Evolutionary conservation across 2,797 vertebrate genomes (phyloP).

Genomic region (Pseudotriccus pelzelni): DNA sequence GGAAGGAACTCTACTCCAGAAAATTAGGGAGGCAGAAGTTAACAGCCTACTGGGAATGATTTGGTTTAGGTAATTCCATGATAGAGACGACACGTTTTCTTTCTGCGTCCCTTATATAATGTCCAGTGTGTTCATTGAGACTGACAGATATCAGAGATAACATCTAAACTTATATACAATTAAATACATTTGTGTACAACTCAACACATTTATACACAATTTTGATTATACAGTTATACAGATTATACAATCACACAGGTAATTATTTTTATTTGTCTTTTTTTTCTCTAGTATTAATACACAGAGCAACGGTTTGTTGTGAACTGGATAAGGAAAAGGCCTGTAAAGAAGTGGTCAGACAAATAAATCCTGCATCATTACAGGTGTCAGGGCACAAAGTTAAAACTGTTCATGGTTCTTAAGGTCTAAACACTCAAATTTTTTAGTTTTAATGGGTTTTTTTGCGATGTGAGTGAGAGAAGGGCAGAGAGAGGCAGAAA

Average conservation of each 20-base stretch:
- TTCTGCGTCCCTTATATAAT: background rate
- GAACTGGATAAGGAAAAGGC: background rate
- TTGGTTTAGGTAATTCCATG: background rate
- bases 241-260: background rate
- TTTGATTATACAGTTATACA: background rate
- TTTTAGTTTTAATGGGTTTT: background rate
- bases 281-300: background rate
- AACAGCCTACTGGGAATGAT: background rate
- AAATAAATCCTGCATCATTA: background rate
- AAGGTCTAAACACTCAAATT: background rate
- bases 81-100: background rate
- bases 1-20: background rate
- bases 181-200: rapidly evolving
- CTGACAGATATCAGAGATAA: background rate
- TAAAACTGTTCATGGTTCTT: background rate
- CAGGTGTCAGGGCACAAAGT: background rate
- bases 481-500: background rate
- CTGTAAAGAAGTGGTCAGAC: background rate
- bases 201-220: background rate
- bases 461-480: background rate
- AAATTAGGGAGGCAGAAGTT: background rate
- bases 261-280: background rate
- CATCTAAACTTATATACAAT: background rate
- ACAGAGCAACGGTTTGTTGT: background rate
- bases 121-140: background rate